Percentiles rank a stretch among this genome's conserved stretches.
Conservation (phyloP, 64 coral and sea anemone genomes). For the Montipora sp. region DNA sequence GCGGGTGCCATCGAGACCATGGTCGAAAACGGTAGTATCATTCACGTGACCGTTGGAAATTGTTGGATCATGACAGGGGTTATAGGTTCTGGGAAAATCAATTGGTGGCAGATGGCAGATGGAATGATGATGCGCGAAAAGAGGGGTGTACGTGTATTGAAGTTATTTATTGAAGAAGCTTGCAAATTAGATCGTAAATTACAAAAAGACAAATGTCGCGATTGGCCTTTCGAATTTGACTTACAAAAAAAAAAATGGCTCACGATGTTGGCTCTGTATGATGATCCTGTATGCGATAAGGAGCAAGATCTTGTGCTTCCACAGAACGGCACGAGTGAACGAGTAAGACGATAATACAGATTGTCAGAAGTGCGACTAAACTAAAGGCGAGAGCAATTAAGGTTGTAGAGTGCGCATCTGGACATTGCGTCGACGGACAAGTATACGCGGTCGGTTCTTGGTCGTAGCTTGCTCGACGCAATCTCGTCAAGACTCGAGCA, state of each 20-base stretch:
- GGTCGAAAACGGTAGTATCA: not conserved
- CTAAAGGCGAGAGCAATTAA: not conserved
- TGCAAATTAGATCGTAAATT: not conserved
- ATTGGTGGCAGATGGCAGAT: not conserved
- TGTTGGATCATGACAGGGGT: conserved; percentile 8
- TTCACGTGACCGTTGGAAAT: not conserved
- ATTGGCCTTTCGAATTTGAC: not conserved
- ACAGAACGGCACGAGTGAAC: not conserved
- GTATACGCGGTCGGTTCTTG: accelerated
- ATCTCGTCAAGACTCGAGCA: not conserved
- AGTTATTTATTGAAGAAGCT: not conserved
- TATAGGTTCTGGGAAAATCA: not conserved
- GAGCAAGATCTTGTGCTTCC: not conserved
- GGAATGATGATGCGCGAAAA: not conserved
- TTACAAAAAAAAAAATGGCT: not conserved
- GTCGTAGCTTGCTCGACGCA: not conserved
- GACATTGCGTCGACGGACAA: not conserved
- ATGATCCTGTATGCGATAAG: not conserved
- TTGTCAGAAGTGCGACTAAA: not conserved
- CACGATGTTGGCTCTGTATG: not conserved
- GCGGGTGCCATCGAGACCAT: not conserved
- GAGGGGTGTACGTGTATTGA: not conserved
- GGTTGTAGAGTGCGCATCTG: not conserved
- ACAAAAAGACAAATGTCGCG: not conserved
- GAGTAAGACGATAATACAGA: not conserved